phyloP scores from a whole-genome alignment of 2,797 vertebrate genomes.

The Sphenopsis melanotis region DNA sequence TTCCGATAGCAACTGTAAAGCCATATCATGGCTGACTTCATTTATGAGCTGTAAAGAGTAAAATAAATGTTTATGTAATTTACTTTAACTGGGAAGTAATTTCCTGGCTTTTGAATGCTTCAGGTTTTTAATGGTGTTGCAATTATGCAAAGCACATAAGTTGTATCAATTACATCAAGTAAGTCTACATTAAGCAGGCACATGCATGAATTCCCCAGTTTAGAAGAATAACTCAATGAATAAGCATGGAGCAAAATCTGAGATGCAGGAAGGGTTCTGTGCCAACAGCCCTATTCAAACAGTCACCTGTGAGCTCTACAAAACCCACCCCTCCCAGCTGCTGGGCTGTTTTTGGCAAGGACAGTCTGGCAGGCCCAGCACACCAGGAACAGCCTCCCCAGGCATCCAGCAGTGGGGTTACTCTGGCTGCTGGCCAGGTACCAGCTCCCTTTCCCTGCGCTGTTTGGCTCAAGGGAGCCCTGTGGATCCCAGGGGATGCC shows the following conservation, averaged over 20 bases:
- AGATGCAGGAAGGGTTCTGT: background rate
- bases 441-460: background rate
- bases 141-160: background rate
- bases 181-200: background rate
- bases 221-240: conserved; percentile 5
- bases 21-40: background rate
- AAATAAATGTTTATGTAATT: conserved; percentile 33
- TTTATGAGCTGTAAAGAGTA: background rate
- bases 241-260: background rate
- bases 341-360: background rate
- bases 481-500: background rate
- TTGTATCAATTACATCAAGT: conserved; percentile 4
- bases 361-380: background rate
- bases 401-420: background rate
- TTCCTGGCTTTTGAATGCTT: conserved; percentile 29
- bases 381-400: background rate
- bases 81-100: background rate
- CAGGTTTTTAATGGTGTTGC: background rate
- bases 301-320: background rate
- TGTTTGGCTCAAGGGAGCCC: background rate
- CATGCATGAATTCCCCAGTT: background rate
- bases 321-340: background rate
- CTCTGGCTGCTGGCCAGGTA: background rate
- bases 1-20: background rate
- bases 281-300: background rate